Conservation (phyloP, 1,140 invertebrate genomes). For the Calliopsis andreniformis region DNA sequence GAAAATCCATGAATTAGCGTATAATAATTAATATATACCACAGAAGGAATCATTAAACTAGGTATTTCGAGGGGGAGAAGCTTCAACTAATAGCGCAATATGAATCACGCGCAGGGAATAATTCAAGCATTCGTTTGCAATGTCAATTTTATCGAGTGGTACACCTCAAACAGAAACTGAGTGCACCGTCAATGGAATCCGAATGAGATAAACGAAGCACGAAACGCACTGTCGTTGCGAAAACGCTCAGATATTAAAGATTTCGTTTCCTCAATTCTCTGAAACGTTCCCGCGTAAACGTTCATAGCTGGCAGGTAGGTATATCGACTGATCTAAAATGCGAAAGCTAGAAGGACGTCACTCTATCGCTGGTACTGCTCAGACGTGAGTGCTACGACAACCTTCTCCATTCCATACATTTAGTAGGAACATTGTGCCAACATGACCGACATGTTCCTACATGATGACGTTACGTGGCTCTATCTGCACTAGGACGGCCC, state of each 20-base stretch:
- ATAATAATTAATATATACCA: too few relatives aligned
- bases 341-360: slow-evolving; percentile 44
- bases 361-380: slow-evolving; percentile 57
- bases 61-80: neutral
- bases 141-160: neutral
- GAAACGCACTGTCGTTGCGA: neutral
- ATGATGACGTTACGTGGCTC: slow-evolving; percentile 40
- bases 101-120: neutral
- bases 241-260: slow-evolving; percentile 18
- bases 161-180: too few relatives aligned
- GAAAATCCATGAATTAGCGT: too few relatives aligned
- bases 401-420: slow-evolving; percentile 58
- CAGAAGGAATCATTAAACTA: too few relatives aligned
- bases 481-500: neutral
- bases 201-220: slow-evolving; percentile 18
- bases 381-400: slow-evolving; percentile 63
- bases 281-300: neutral
- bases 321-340: slow-evolving; percentile 60
- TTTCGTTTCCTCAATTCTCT: neutral
- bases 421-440: slow-evolving; percentile 54
- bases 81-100: neutral
- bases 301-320: neutral
- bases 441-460: slow-evolving; percentile 51
- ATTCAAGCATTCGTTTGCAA: neutral
- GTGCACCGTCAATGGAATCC: neutral